A percentile compares a stretch with the other conserved stretches of the same genome.
Conservation (phyloP, 2,797 vertebrate genomes). For the Valencia hispanica region DNA sequence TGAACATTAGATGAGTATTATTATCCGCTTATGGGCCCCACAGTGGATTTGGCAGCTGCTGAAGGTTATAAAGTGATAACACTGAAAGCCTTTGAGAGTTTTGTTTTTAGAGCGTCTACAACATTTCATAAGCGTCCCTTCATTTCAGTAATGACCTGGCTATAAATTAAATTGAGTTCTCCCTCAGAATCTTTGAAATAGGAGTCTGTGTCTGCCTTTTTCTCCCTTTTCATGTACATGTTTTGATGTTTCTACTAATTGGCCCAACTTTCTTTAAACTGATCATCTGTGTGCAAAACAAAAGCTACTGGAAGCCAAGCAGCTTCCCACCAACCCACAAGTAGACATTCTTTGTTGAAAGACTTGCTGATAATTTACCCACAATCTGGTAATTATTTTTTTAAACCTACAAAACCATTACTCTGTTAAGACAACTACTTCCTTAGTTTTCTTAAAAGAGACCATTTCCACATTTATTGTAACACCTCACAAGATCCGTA, state of each 20-base stretch:
- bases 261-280: slow-evolving; percentile 4
- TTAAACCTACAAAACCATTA: slow-evolving; percentile 18
- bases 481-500: slow-evolving; percentile 49
- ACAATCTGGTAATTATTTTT: slow-evolving; percentile 21
- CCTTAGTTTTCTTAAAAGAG: not conserved
- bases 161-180: slow-evolving; percentile 32
- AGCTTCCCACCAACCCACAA: not conserved
- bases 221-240: slow-evolving; percentile 12
- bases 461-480: slow-evolving; percentile 40
- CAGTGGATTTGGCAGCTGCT: slow-evolving; percentile 45
- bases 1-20: slow-evolving; percentile 47
- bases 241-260: slow-evolving; percentile 25
- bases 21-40: slow-evolving; percentile 27
- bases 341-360: not conserved
- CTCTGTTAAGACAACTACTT: slow-evolving; percentile 23
- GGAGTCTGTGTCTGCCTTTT: not conserved
- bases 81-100: slow-evolving; percentile 23
- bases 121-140: slow-evolving; percentile 50
- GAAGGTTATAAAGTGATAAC: slow-evolving; percentile 37
- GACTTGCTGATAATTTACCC: slow-evolving; percentile 1
- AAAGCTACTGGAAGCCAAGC: slow-evolving; percentile 11
- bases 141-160: slow-evolving; percentile 48
- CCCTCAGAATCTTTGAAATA: slow-evolving; percentile 15
- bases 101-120: slow-evolving; percentile 27
- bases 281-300: slow-evolving; percentile 25